Percentiles rank a stretch among this genome's conserved stretches.
Evolutionary conservation across 2,113 vertebrate species (phyloP).

Genomic region (Zosterops japonicus): DNA sequence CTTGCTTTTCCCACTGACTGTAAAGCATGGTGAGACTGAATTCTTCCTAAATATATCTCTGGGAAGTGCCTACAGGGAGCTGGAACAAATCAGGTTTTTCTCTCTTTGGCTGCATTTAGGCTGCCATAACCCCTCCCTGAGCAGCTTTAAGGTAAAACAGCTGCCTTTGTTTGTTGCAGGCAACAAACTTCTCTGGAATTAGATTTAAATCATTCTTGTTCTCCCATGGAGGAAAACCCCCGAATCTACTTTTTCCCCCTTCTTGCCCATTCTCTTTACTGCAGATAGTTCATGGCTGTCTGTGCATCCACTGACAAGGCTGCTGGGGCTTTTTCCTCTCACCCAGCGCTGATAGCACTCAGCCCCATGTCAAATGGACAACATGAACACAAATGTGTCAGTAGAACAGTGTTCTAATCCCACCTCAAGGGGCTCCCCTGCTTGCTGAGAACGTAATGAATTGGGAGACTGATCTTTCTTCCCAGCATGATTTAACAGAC

Average conservation of each 20-base stretch:
- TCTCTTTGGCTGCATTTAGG: neutral
- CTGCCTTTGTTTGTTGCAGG: neutral
- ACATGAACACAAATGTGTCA: neutral
- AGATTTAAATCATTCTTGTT: neutral
- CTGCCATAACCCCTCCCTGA: neutral
- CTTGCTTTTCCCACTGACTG: neutral
- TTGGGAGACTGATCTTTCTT: neutral
- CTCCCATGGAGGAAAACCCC: neutral
- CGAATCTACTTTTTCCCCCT: neutral
- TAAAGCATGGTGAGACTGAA: neutral
- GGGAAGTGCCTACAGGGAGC: neutral
- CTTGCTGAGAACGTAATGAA: neutral
- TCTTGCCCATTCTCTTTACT: neutral
- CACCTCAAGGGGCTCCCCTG: neutral
- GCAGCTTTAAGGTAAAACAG: neutral
- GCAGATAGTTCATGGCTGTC: neutral
- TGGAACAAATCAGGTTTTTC: neutral
- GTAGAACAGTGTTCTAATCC: neutral
- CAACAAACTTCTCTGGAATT: neutral
- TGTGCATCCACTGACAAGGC: neutral
- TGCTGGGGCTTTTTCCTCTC: neutral
- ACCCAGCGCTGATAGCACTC: neutral
- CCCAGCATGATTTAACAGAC: neutral
- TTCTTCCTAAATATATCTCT: neutral
- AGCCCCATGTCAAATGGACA: neutral